Percentiles rank a stretch among this genome's conserved stretches.
Evolutionary conservation across 2,113 vertebrate genomes (phyloP).

Genomic region (Chrysochloris asiatica): DNA sequence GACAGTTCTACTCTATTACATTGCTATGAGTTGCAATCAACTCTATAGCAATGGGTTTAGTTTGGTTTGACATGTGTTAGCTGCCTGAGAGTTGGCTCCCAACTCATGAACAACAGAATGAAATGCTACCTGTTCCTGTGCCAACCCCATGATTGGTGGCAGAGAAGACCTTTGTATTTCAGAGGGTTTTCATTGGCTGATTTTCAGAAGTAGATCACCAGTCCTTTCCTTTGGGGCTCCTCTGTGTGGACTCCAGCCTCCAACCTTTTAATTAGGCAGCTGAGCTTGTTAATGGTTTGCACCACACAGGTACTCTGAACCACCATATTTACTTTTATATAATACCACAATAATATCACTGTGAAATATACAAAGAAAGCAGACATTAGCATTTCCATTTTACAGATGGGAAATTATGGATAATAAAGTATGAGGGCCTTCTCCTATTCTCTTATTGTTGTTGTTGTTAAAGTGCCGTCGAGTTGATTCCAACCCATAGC

Average conservation of each 20-base stretch:
- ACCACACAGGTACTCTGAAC: not conserved
- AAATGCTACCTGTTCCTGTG: not conserved
- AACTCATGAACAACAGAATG: not conserved
- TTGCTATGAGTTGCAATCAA: not conserved
- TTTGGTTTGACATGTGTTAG: not conserved
- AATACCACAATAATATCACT: not conserved
- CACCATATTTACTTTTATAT: not conserved
- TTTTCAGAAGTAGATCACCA: not conserved
- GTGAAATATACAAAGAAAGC: not conserved
- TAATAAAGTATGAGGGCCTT: not conserved
- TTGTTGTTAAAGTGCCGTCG: no score
- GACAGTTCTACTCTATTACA: not conserved
- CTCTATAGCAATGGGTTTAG: not conserved
- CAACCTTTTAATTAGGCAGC: not conserved
- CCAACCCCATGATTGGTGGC: not conserved
- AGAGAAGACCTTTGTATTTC: not conserved
- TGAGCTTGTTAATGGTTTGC: not conserved
- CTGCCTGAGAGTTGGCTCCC: not conserved
- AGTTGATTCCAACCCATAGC: no score
- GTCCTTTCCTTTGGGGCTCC: not conserved
- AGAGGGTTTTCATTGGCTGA: not conserved
- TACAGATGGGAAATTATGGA: not conserved
- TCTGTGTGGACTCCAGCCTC: not conserved
- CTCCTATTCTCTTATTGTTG: no score
- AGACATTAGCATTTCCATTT: conserved; percentile 13